Conservation (phyloP, 2,888 invertebrate species). For the Cancer borealis region DNA sequence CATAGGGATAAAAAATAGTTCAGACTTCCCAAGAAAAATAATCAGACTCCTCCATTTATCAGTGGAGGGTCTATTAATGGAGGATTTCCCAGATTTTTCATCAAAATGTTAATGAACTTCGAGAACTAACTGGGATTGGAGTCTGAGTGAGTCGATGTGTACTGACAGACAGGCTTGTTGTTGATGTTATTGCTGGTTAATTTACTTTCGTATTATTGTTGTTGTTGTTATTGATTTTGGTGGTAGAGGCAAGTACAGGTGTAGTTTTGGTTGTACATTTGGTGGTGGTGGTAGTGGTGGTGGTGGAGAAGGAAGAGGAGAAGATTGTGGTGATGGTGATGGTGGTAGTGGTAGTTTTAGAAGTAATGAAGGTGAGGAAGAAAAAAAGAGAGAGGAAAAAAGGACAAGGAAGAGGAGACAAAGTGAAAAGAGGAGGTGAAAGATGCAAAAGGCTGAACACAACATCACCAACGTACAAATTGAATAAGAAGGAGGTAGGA, state of each 20-base stretch:
- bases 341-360: background rate
- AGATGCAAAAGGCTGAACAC: background rate
- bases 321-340: background rate
- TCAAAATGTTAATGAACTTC: constrained; percentile 37
- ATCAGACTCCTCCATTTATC: constrained; percentile 23
- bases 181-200: background rate
- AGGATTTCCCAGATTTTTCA: constrained; percentile 24
- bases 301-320: too few species aligned
- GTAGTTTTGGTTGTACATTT: background rate
- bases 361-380: background rate
- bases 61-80: constrained; percentile 20
- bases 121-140: constrained; percentile 32
- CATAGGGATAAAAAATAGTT: background rate
- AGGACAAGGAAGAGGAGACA: background rate
- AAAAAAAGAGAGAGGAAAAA: background rate
- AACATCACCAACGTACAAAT: background rate
- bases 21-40: constrained; percentile 23
- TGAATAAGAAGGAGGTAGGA: background rate
- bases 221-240: background rate
- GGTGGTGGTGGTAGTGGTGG: background rate
- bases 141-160: background rate
- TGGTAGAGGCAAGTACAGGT: background rate
- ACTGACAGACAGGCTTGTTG: background rate
- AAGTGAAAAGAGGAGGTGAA: background rate
- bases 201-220: too few species aligned